phyloP scores from a whole-genome alignment of 2,113 vertebrate species.

The Piaya cayana region DNA sequence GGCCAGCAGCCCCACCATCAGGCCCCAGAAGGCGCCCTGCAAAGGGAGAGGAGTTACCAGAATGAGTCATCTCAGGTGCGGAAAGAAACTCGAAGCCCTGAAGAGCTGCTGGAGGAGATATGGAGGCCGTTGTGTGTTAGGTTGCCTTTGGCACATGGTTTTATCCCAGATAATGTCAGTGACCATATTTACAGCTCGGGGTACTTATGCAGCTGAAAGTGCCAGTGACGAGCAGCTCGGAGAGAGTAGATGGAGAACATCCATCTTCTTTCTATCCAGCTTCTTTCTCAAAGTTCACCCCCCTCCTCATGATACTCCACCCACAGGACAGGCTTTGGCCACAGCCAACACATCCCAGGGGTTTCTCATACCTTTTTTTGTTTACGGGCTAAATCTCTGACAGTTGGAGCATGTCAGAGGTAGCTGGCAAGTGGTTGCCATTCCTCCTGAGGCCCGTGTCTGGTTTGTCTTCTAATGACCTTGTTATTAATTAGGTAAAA shows the following conservation, averaged over 20 bases:
- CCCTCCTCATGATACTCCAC: not conserved
- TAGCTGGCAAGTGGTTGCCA: not conserved
- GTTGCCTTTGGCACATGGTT: not conserved
- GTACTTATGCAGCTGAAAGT: not conserved
- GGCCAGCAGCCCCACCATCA: slow-evolving; percentile 81
- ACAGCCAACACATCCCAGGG: not conserved
- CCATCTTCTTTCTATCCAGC: not conserved
- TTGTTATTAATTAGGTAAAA: not conserved
- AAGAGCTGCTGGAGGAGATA: not conserved
- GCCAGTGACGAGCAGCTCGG: not conserved
- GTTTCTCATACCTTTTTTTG: not conserved
- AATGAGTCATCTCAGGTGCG: not conserved
- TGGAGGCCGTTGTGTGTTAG: not conserved
- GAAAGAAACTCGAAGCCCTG: not conserved
- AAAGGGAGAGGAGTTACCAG: not conserved
- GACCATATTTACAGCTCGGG: not conserved
- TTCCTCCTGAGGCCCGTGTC: not conserved
- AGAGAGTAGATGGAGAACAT: not conserved
- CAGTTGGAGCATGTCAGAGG: not conserved
- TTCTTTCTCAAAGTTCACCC: not conserved
- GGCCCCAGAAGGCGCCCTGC: slow-evolving; percentile 93
- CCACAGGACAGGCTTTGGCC: not conserved
- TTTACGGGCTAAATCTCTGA: not conserved
- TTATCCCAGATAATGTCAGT: not conserved
- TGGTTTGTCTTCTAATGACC: not conserved